Evolutionary conservation across 2,113 vertebrate genomes (phyloP), one percentile per base, ranked within the genome.

Genomic region (Rhipidura dahli): DNA sequence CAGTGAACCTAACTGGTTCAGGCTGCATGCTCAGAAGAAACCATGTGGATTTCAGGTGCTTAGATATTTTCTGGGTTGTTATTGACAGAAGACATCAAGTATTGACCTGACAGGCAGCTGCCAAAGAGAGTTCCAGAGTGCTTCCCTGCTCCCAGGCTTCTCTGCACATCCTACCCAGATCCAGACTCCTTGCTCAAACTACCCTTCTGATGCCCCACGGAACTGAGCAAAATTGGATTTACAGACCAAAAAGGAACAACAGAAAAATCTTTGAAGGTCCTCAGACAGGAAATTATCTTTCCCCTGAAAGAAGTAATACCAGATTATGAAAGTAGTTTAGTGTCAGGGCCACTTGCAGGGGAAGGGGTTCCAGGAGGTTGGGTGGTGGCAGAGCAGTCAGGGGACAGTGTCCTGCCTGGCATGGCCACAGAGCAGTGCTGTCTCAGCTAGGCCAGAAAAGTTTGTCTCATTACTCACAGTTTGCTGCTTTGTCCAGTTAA

Each of bases 341-440:
- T 56, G 24, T 42, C 23, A 75, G 26, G 28, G 28, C 23, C 57
- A 35, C 3, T 66, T 19, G 1, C 19, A 57, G 13, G 13, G 7
- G 4, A 87, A n/a, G 9, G 13, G 23, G 13, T 30, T 6, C 28
- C 37, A 19, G 20, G 19, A 40, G 6, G 7, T 1, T 37, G 7
- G 14, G 9, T 20, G 26, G 17, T 33, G 57, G 54, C 0, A 4
- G 76, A n/a, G 30, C 13, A 73, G 50, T 45, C 22, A 68, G 1
- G 1, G 15, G 5, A 7, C 30, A n/a, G 7, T 33, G 42, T 22
- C 35, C 8, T 47, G 11, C 35, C 28, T 6, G 1, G n/a, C 15
- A 33, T 30, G 18, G 12, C 6, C 7, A 4, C 9, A 19, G 26
- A 42, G 21, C 27, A 35, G 3, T 0, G 0, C 15, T 65, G 45